Base-by-base conservation (phyloP, 2,888 invertebrate species). In the Aphodius sticticus region DNA sequence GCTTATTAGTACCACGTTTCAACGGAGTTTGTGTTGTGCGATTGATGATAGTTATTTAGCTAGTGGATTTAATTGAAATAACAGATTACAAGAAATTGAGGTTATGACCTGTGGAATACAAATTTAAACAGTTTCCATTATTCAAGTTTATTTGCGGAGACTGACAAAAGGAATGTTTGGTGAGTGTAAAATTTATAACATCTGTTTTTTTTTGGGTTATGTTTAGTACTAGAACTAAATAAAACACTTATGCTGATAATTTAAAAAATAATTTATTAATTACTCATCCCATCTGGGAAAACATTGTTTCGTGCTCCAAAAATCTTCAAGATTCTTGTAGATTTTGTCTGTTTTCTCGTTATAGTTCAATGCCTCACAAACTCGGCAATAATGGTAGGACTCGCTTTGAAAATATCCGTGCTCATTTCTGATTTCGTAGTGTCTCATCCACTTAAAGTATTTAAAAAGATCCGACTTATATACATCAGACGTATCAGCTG, bases 331-430 rank as follows among this genome's bases (percentile, higher is more conserved):
- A 81, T 89, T 82, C 5, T 86, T 70, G 81, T 91, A 91, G 7
- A 89, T 85, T 83, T 91, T 91, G 0, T 70, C 76, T 1, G 81
- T 79, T 69, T 84, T 87, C 15, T 88, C 87, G 84, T 94, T 93
- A 84, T 92, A 93, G 86, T 93, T 92, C 14, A 94, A 88, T n/a
- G 93, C 94, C 86, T 94, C 92, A 85, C 94, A 94, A 7, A 93
- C 85, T 78, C 93, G 91, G 84, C 94, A 94, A 81, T 92, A 92
- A 84, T 94, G 93, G 77, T 87, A 89, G 0, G 93, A 92, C 9
- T 87, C 87, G 0, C 91, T 90, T 14, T 92, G 90, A 84, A 94
- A 94, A 85, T 93, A 94, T 0, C 94, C 94, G 85, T 94, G 94
- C 84, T 94, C 94, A 83, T 94, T 93, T 0, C 91, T 77, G 0